These are phyloP conservation scores for Scomber colias DNA, from an alignment of 2,113 vertebrate species.

Conservation along the genomic window DNA sequence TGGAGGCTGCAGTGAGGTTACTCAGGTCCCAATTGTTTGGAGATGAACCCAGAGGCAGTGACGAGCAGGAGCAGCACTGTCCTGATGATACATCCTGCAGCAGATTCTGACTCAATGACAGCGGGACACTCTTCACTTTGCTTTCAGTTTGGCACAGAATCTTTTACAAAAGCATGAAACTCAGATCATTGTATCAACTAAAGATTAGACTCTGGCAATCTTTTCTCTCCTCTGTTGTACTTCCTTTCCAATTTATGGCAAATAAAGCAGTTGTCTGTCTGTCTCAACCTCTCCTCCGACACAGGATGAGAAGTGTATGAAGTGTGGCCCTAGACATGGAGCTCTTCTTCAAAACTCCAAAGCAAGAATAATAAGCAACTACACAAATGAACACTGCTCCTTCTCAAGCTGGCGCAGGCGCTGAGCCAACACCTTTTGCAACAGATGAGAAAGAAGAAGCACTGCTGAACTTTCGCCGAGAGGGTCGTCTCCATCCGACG, in stretches of 20 bases:
- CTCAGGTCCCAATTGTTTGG: conserved; percentile 1
- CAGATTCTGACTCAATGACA: conserved; percentile 30
- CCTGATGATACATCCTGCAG: conserved; percentile 48
- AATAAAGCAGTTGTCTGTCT: conserved; percentile 19
- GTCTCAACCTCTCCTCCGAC: conserved; percentile 43
- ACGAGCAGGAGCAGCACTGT: neutral
- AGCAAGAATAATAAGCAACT: conserved; percentile 48
- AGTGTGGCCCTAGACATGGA: conserved; percentile 59
- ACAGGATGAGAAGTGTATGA: conserved; percentile 25
- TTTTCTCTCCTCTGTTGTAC: conserved; percentile 26
- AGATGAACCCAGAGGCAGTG: conserved; percentile 16
- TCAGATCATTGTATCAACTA: conserved; percentile 49
- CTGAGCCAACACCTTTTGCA: conserved; percentile 2
- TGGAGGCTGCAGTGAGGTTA: neutral
- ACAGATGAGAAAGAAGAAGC: conserved; percentile 14
- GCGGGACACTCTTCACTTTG: conserved; percentile 27
- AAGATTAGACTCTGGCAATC: conserved; percentile 25
- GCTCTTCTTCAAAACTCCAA: conserved; percentile 60
- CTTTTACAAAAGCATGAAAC: conserved; percentile 39
- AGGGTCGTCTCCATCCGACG: neutral
- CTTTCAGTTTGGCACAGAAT: conserved; percentile 50
- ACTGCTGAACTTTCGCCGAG: conserved; percentile 12
- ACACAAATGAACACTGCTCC: conserved; percentile 57
- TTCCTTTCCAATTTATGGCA: conserved; percentile 65
- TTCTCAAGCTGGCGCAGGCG: conserved; percentile 37